phyloP scores from a whole-genome alignment of 2,888 invertebrate species.

The Caenorhabditis sp. region DNA sequence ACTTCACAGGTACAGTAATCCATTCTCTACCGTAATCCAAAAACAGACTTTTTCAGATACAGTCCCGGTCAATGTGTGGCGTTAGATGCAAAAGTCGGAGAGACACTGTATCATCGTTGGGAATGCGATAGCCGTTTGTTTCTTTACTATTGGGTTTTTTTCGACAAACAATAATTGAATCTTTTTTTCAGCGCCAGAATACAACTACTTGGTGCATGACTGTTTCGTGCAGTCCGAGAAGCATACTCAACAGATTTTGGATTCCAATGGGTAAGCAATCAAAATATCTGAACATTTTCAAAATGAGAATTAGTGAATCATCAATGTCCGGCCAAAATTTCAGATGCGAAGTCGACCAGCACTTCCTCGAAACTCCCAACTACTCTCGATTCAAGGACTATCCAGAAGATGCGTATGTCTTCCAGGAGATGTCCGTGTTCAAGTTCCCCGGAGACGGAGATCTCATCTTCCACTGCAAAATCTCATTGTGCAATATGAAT shows the following conservation, averaged over 20 bases:
- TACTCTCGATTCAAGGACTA: conserved; percentile 70
- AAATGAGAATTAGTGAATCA: too few relatives aligned
- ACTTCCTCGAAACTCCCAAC: conserved; percentile 81
- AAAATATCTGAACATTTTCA: too few relatives aligned
- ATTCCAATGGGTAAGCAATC: conserved; percentile 80
- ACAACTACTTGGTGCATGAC: conserved; percentile 81
- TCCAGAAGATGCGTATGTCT: conserved; percentile 67
- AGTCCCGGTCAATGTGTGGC: conserved; percentile 80
- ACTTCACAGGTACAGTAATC: conserved; percentile 73
- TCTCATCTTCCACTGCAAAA: conserved; percentile 79
- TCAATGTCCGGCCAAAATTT: too few relatives aligned
- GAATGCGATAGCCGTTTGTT: conserved; percentile 79
- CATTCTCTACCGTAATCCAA: not conserved
- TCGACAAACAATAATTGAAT: not conserved
- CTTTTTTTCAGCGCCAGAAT: conserved; percentile 78
- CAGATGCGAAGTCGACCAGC: conserved; percentile 81
- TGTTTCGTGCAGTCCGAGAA: conserved; percentile 79
- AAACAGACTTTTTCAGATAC: conserved; percentile 57
- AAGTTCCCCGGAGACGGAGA: conserved; percentile 81
- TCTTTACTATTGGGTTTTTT: not conserved
- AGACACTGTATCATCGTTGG: conserved; percentile 82
- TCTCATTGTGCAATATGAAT: conserved; percentile 81
- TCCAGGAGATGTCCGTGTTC: conserved; percentile 81
- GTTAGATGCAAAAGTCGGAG: conserved; percentile 82
- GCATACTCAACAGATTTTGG: conserved; percentile 76